Base-by-base conservation (phyloP, 2,113 vertebrate species). In the Phaetusa simplex region DNA sequence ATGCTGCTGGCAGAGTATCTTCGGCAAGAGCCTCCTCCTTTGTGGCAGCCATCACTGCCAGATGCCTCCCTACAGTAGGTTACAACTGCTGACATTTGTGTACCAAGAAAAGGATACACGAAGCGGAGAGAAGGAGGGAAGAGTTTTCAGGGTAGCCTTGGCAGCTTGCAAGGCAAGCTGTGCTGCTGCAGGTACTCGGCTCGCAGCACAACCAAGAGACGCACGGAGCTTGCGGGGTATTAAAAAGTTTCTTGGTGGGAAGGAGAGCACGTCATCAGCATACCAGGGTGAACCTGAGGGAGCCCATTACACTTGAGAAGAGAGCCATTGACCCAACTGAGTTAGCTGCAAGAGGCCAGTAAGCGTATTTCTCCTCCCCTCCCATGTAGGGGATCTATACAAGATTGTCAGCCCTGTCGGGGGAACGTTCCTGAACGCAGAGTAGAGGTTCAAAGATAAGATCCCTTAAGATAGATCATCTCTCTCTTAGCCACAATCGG, bases 61-160 rank as follows among this genome's bases (percentile, higher is more conserved):
- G 95, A 95, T 97, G 95, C 90, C 61, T 96, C 93, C 82, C 88
- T 79, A 53, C 76, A 73, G 76, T 38, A 77, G 91, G 88, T 96
- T 96, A 96, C 91, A 95, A 95, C 82, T 90, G 77, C 92, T 93
- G 96, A 96, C 93, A 92, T 94, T 97, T 97, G 73, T 7, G 4
- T 85, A 93, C 78, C 78, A 38, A 83, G 83, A 72, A 92, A 92
- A 89, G 86, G 62, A 78, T 89, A n/a, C 43, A 72, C 0, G 30
- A 86, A 92, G 65, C 58, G 72, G 49, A 66, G 76, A 55, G 82
- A 43, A 78, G 65, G 61, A 92, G 78, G 65, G 62, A 71, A 95
- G 91, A 52, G 61, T 61, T 91, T 96, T 92, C 49, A 61, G 83
- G 69, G 86, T 93, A 94, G 71, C 95, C 74, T 94, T 94, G 88